These are phyloP conservation scores for Clanis bilineata DNA, from an alignment of 2,888 invertebrate genomes.

Conservation along the genomic window DNA sequence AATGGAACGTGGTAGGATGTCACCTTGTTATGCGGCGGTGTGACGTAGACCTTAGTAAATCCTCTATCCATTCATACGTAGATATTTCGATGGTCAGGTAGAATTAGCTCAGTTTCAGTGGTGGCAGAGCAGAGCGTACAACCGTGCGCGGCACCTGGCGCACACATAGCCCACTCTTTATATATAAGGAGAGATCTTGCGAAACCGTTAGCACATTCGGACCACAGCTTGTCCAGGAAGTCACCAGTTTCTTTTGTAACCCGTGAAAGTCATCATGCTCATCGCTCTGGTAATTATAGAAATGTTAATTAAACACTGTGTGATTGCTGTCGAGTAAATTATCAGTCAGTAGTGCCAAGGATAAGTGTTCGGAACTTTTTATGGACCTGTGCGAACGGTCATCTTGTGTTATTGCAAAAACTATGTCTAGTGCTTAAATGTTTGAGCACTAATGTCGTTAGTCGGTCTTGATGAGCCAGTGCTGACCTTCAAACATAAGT, in stretches of 20 bases:
- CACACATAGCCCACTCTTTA: slow-evolving; percentile 58
- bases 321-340: slow-evolving; percentile 16
- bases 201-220: slow-evolving; percentile 77
- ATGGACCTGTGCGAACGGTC: slow-evolving; percentile 41
- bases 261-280: slow-evolving; percentile 58
- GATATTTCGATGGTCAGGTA: slow-evolving; percentile 58
- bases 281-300: slow-evolving; percentile 56
- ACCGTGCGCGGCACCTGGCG: slow-evolving; percentile 48
- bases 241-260: slow-evolving; percentile 63
- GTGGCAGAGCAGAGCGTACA: slow-evolving; percentile 50
- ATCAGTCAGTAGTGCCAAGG: slow-evolving; percentile 21
- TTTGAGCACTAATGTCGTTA: slow-evolving; percentile 39
- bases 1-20: slow-evolving; percentile 20
- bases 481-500: slow-evolving; percentile 34
- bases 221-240: slow-evolving; percentile 73
- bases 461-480: slow-evolving; percentile 20
- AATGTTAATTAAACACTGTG: slow-evolving; percentile 26
- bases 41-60: slow-evolving; percentile 55
- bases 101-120: slow-evolving; percentile 73
- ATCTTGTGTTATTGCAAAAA: slow-evolving; percentile 48
- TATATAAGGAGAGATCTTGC: slow-evolving; percentile 76
- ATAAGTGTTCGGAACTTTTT: slow-evolving; percentile 36
- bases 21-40: slow-evolving; percentile 38
- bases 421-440: slow-evolving; percentile 34
- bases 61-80: slow-evolving; percentile 64